These are phyloP conservation scores for Protosalanx chinensis DNA, from an alignment of 2,797 vertebrate species.

Conservation along the genomic window DNA sequence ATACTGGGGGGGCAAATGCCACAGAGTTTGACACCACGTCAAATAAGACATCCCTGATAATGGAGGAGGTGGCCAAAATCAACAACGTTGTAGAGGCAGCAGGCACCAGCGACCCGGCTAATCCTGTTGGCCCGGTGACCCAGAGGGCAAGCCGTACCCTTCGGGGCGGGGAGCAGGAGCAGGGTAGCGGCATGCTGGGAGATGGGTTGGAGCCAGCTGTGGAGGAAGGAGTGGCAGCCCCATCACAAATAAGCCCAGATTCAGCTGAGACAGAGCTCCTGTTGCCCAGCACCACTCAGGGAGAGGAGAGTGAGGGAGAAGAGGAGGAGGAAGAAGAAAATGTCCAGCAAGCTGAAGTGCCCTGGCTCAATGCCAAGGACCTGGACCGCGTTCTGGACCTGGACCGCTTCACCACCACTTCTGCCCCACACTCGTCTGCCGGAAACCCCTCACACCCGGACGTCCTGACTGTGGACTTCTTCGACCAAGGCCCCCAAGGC, in stretches of 20 bases:
- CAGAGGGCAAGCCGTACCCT: conserved; percentile 45
- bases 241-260: conserved; percentile 58
- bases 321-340: conserved; percentile 48
- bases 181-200: conserved; percentile 81
- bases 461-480: conserved; percentile 82
- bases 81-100: conserved; percentile 39
- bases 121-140: conserved; percentile 51
- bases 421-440: conserved; percentile 29
- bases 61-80: conserved; percentile 55
- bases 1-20: conserved; percentile 48
- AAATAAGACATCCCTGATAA: conserved; percentile 59
- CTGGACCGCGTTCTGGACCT: conserved; percentile 65
- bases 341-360: conserved; percentile 61
- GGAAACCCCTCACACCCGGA: conserved; percentile 62
- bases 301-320: conserved; percentile 34
- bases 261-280: conserved; percentile 73
- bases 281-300: conserved; percentile 49
- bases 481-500: conserved; percentile 72
- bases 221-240: conserved; percentile 35
- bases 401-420: conserved; percentile 50
- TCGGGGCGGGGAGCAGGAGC: conserved; percentile 71
- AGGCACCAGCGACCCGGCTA: conserved; percentile 37
- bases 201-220: conserved; percentile 36
- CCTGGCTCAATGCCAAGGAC: conserved; percentile 67
- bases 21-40: conserved; percentile 46